phyloP scores from a whole-genome alignment of 2,888 invertebrate species.

The Agrotis puta region DNA sequence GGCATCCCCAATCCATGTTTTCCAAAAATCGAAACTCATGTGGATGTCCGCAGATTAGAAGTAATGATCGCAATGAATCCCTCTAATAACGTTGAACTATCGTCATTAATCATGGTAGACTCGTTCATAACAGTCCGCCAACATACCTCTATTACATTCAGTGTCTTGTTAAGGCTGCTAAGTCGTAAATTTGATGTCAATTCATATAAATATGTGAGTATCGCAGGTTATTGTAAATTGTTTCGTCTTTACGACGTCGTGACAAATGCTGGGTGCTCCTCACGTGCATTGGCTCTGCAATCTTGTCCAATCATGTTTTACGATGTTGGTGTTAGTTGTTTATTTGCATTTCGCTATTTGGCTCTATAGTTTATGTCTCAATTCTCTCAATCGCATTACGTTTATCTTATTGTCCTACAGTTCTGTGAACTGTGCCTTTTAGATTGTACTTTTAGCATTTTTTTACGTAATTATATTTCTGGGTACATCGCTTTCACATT shows the following conservation, averaged over 20 bases:
- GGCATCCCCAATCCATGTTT: constrained; percentile 6
- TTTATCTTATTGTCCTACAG: constrained; percentile 2
- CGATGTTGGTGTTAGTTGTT: constrained; percentile 28
- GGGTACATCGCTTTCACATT: too few species aligned
- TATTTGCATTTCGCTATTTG: constrained; percentile 31
- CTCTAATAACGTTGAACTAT: constrained; percentile 48
- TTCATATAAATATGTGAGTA: constrained; percentile 33
- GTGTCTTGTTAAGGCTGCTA: constrained; percentile 27
- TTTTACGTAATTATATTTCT: too few species aligned
- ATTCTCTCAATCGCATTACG: background rate
- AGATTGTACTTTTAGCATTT: background rate
- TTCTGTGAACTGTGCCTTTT: background rate
- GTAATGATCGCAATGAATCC: constrained; percentile 36
- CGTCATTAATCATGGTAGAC: constrained; percentile 36
- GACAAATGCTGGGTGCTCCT: constrained; percentile 29
- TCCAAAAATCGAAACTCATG: constrained; percentile 41
- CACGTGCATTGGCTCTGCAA: constrained; percentile 27
- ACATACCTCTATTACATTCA: constrained; percentile 39
- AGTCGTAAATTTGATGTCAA: constrained; percentile 43
- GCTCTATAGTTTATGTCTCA: constrained; percentile 1
- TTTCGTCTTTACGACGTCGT: constrained; percentile 44
- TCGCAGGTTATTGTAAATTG: constrained; percentile 55
- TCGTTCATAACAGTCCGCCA: constrained; percentile 38
- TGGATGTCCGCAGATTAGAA: constrained; percentile 49
- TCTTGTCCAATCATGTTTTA: constrained; percentile 51